Base-by-base conservation (phyloP, 2,888 invertebrate genomes). In the Drosophila sordidula region DNA sequence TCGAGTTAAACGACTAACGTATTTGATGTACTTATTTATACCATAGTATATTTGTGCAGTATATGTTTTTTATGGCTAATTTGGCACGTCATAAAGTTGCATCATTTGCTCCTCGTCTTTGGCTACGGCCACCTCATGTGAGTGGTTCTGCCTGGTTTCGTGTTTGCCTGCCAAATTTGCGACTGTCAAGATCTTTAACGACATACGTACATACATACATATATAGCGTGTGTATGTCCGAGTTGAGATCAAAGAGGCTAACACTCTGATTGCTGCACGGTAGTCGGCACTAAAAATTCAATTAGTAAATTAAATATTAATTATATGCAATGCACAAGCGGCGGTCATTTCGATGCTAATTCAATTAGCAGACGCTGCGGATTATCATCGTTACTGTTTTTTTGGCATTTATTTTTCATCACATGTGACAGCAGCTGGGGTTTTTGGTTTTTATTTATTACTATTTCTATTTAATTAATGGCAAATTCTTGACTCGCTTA, bases 281-380 rank as follows among this genome's bases (percentile, higher is more conserved):
- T 85, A 82, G 82, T 68, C 61, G 66, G 51, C 65, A 70, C 63
- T 80, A 72, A 83, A 86, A 86, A 65, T 69, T 52, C 71, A 80
- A 79, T 86, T 83, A 75, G 64, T 59, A 70, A 67, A 82, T 81
- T 64, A 85, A 88, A 82, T 86, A 76, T 79, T 86, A 88, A 84
- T 83, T 83, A 77, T 69, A 70, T 69, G 63, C 56, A 63, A 61
- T 55, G 51, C 49, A 46, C 51, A 51, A 50, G 42, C 58, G 25
- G 26, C 70, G 72, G 50, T 58, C 51, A 59, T 61, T 42, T 46
- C 25, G 51, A 70, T 87, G 87, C 69, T 89, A 77, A 89, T 84
- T 89, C 66, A 74, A 84, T 84, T 74, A 89, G 64, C 76, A 65
- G 59, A 52, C 38, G 65, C 26, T 59, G 39, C 18, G 56, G 25